phyloP scores from a whole-genome alignment of 2,113 vertebrate genomes.

The Anthoscopus minutus region DNA sequence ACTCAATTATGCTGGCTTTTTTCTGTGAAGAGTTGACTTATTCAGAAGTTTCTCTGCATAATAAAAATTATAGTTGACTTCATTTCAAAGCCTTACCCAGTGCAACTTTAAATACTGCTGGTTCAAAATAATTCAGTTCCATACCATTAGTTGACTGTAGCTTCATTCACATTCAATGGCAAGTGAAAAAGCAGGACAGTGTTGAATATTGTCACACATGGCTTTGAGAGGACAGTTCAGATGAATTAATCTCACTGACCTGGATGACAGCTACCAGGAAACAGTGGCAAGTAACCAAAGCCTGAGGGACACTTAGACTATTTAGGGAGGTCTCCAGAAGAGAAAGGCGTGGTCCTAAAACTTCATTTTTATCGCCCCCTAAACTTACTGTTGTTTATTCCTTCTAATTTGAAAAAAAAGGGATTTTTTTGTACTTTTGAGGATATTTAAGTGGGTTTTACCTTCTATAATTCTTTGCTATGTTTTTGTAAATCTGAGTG shows the following conservation, averaged over 20 bases:
- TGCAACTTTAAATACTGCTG: not conserved
- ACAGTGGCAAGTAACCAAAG: not conserved
- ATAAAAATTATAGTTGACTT: not conserved
- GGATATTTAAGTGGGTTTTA: not conserved
- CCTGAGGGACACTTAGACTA: not conserved
- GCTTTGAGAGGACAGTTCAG: not conserved
- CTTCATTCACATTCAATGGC: not conserved
- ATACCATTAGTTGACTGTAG: not conserved
- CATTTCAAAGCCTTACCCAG: not conserved
- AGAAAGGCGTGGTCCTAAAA: not conserved
- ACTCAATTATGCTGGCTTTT: not conserved
- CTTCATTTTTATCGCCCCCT: not conserved
- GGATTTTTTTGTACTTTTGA: not conserved
- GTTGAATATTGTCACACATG: not conserved
- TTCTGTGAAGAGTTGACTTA: not conserved
- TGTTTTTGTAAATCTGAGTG: not conserved
- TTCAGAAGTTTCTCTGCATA: not conserved
- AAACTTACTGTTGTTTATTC: not conserved
- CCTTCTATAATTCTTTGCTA: not conserved
- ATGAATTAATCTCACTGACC: not conserved
- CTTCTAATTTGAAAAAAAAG: not conserved
- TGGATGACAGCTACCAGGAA: not conserved
- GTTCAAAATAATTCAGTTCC: not conserved
- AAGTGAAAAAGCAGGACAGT: not conserved
- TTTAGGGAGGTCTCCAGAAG: not conserved